Evolutionary conservation across 2,113 vertebrate species (phyloP), one percentile per base, ranked within the genome.

Genomic region (Alectura lathami): DNA sequence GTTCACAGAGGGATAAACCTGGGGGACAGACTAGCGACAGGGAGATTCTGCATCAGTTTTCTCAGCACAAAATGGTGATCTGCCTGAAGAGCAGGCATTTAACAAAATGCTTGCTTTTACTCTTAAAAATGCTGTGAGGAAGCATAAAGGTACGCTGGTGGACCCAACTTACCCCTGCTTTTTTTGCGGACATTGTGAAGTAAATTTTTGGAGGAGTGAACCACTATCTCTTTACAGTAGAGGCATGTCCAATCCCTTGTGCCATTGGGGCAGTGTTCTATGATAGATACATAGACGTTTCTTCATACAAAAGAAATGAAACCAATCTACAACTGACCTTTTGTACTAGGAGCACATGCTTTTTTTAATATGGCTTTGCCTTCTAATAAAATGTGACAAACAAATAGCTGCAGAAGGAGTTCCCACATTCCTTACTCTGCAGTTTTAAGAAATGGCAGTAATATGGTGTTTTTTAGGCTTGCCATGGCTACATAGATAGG

Each of bases 381-480:
- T 87, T 91, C 86, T 86, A 92, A 95, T 84, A 89, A 95, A 95
- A 89, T 82, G 50, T 4, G 36, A 79, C 54, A 93, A 93, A 75
- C 17, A 26, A 69, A n/a, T 73, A 73, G 26, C 34, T 89, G 38
- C 59, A 82, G 75, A 83, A 22, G 50, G 53, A 13, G 17, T 22
- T 93, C 38, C 74, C 40, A 60, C 57, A 7, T 53, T 77, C 38
- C 51, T 84, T 47, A 70, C 13, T 60, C 29, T 86, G 70, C 60
- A 38, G 26, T 63, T 94, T 78, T 78, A 67, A 86, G 70, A 73
- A 91, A 47, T 29, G 63, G 51, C 26, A 89, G 29, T 29, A 78
- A 48, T 62, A 45, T 3, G 51, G 40, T 27, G 45, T 64, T 93
- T 82, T 86, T 48, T 38, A 66, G 57, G 29, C 54, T 82, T 36